phyloP scores from a whole-genome alignment of 2,113 vertebrate genomes.

The Hippoglossus stenolepis region DNA sequence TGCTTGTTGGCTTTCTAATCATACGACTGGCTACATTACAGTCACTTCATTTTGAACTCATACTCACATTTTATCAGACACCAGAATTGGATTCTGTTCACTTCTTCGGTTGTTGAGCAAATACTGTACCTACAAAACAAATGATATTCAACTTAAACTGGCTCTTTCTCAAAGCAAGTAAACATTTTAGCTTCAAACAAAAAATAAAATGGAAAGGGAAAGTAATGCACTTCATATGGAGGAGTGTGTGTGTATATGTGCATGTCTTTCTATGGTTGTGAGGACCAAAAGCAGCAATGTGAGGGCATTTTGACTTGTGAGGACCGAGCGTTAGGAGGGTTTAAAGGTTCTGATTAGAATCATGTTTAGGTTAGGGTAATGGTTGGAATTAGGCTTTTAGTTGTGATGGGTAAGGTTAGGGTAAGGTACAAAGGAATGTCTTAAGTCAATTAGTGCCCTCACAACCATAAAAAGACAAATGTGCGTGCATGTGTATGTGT shows the following conservation, averaged over 20 bases:
- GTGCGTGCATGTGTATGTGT: not conserved
- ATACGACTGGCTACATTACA: not conserved
- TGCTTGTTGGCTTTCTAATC: not conserved
- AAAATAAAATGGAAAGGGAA: not conserved
- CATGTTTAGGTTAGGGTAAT: not conserved
- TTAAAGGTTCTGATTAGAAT: not conserved
- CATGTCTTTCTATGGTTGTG: not conserved
- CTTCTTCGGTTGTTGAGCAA: not conserved
- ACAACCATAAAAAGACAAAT: not conserved
- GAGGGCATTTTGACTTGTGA: not conserved
- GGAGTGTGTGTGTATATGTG: not conserved
- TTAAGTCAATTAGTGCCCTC: not conserved
- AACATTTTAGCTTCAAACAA: not conserved
- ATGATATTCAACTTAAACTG: not conserved
- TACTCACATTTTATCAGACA: not conserved
- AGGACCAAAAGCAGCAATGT: not conserved
- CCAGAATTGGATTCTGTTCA: not conserved
- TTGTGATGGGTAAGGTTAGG: not conserved
- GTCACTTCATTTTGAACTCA: not conserved
- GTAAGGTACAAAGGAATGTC: not conserved
- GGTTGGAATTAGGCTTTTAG: not conserved
- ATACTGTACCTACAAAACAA: not conserved
- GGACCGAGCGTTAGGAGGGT: not conserved
- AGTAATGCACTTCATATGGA: conserved; percentile 14
- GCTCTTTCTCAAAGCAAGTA: not conserved